These are phyloP conservation scores for Nymphalis urticae DNA, from an alignment of 2,888 invertebrate genomes.

Conservation along the genomic window DNA sequence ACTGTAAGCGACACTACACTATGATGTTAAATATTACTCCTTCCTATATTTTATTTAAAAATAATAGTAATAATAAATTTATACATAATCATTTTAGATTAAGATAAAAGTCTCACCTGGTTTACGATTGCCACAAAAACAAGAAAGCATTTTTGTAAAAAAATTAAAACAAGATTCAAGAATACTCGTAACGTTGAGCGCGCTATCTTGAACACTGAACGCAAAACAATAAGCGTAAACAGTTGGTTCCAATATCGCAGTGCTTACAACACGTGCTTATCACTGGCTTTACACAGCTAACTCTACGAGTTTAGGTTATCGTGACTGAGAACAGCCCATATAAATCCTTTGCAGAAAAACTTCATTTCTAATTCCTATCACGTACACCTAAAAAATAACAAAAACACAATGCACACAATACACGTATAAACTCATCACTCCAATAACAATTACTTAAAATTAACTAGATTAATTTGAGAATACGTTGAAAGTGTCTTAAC, in stretches of 20 bases:
- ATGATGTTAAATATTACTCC: neutral
- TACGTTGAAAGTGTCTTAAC: constrained; percentile 23
- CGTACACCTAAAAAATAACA: neutral
- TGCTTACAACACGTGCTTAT: constrained; percentile 62
- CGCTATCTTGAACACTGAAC: constrained; percentile 71
- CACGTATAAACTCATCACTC: neutral
- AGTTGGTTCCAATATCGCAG: constrained; percentile 54
- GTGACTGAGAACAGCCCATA: constrained; percentile 17
- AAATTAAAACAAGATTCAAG: constrained; percentile 46
- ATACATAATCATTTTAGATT: neutral
- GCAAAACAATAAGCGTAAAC: constrained; percentile 61
- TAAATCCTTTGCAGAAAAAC: neutral
- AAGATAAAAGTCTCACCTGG: constrained; percentile 37
- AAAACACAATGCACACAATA: constrained; percentile 2
- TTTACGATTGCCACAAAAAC: constrained; percentile 47
- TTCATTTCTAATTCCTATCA: neutral
- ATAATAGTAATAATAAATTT: neutral
- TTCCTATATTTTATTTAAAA: neutral
- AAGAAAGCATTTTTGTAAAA: constrained; percentile 46
- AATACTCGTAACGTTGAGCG: constrained; percentile 62
- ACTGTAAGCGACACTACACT: neutral
- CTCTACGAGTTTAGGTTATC: constrained; percentile 43
- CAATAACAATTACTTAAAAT: constrained; percentile 16
- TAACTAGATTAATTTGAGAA: constrained; percentile 21
- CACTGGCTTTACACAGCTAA: constrained; percentile 48